A percentile compares a stretch with the other conserved stretches of the same genome.
Evolutionary conservation across 2,113 vertebrate genomes (phyloP).

Genomic region (Chinchilla lanigera): DNA sequence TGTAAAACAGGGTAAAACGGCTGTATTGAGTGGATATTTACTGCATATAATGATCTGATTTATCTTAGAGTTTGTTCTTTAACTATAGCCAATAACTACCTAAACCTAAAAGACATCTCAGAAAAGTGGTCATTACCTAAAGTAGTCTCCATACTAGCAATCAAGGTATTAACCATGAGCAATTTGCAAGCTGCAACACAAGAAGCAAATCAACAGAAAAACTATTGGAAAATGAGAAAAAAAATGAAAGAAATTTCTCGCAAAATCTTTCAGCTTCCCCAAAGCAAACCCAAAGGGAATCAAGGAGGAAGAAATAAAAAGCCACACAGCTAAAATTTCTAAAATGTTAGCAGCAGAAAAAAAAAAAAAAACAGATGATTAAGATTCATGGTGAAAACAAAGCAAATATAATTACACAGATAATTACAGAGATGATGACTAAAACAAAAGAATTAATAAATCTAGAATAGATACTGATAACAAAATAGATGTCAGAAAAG

Average conservation of each 20-base stretch:
- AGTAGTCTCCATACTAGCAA: not conserved
- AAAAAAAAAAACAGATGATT: not conserved
- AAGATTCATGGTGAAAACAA: not conserved
- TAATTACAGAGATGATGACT: not conserved
- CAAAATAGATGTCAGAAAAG: not conserved
- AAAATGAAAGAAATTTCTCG: not conserved
- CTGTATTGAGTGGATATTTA: too few relatives aligned
- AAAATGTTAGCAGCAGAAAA: not conserved
- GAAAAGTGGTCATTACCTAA: not conserved
- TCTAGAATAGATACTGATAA: not conserved
- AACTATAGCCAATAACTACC: too few relatives aligned
- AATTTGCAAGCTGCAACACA: not conserved
- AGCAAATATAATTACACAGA: not conserved
- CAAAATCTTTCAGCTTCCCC: not conserved
- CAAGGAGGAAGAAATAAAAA: not conserved
- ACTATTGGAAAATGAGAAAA: not conserved
- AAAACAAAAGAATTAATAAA: not conserved
- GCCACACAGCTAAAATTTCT: not conserved
- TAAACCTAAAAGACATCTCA: too few relatives aligned
- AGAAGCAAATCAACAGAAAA: not conserved
- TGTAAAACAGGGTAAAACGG: too few relatives aligned
- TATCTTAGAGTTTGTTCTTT: too few relatives aligned
- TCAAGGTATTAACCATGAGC: not conserved
- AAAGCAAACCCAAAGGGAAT: not conserved
- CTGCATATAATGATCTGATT: too few relatives aligned